Conservation (phyloP, 1,140 invertebrate genomes). For the Nebria ingens region DNA sequence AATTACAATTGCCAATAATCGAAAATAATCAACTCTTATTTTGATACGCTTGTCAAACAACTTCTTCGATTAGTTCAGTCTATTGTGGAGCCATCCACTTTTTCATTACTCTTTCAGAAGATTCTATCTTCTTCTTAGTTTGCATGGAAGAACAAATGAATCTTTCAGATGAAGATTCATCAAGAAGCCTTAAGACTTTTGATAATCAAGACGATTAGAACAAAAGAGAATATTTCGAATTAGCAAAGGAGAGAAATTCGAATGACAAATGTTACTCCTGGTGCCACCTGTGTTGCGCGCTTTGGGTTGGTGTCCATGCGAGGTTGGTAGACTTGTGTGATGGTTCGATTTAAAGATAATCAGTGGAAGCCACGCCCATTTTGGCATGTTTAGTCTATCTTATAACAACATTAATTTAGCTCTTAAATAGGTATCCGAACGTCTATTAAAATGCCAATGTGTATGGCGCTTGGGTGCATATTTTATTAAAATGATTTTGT, state of each 20-base stretch:
- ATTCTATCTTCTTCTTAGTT: background rate
- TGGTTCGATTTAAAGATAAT: constrained; percentile 10
- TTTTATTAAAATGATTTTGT: too few species aligned
- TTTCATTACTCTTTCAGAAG: background rate
- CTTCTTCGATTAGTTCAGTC: background rate
- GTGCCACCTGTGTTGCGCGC: too few species aligned
- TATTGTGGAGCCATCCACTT: too few species aligned
- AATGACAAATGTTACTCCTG: too few species aligned
- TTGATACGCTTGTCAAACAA: background rate
- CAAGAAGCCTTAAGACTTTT: too few species aligned
- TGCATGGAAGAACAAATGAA: too few species aligned
- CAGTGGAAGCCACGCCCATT: constrained; percentile 17
- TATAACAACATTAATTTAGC: constrained; percentile 23
- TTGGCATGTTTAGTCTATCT: constrained; percentile 20
- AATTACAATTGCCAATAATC: background rate
- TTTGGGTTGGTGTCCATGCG: background rate
- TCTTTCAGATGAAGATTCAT: too few species aligned
- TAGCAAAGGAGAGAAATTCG: too few species aligned
- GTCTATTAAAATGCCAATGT: constrained; percentile 21
- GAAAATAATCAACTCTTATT: background rate
- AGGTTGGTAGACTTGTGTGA: background rate
- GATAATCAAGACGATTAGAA: too few species aligned
- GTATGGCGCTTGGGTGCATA: constrained; percentile 11
- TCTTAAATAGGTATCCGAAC: constrained; percentile 21
- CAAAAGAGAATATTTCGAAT: too few species aligned